Percentiles rank a stretch among this genome's conserved stretches.
Conservation (phyloP, 2,888 invertebrate genomes). For the Sicus ferrugineus region DNA sequence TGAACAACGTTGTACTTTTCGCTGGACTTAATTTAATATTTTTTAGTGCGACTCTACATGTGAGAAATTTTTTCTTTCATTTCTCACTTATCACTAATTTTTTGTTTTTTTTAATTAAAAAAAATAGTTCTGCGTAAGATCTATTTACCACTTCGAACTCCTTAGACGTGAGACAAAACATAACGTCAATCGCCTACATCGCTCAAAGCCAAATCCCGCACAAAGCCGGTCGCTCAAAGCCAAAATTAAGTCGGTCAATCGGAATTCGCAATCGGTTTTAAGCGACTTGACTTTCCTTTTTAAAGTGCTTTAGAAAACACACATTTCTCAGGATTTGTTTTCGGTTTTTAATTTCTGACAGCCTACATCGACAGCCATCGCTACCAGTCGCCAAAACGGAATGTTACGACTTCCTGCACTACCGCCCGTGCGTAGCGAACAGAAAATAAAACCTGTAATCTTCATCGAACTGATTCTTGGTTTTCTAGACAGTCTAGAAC, state of each 20-base stretch:
- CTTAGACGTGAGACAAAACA: too few species aligned
- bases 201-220: too few species aligned
- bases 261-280: too few species aligned
- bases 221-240: too few species aligned
- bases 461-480: conserved; percentile 46
- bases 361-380: not conserved
- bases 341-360: not conserved
- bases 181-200: too few species aligned
- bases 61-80: conserved; percentile 7
- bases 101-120: too few species aligned
- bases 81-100: too few species aligned
- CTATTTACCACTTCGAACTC: too few species aligned
- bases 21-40: conserved; percentile 35
- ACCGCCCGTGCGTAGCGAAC: not conserved
- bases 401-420: not conserved
- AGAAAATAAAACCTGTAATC: not conserved
- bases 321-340: not conserved
- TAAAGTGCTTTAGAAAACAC: too few species aligned
- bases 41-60: conserved; percentile 34
- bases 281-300: too few species aligned
- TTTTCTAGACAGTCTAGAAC: conserved; percentile 44
- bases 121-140: too few species aligned
- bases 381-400: not conserved
- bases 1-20: conserved; percentile 35
- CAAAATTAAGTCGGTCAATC: too few species aligned